Evolutionary conservation across 2,113 vertebrate genomes (phyloP).

Genomic region (Cyanistes caeruleus): DNA sequence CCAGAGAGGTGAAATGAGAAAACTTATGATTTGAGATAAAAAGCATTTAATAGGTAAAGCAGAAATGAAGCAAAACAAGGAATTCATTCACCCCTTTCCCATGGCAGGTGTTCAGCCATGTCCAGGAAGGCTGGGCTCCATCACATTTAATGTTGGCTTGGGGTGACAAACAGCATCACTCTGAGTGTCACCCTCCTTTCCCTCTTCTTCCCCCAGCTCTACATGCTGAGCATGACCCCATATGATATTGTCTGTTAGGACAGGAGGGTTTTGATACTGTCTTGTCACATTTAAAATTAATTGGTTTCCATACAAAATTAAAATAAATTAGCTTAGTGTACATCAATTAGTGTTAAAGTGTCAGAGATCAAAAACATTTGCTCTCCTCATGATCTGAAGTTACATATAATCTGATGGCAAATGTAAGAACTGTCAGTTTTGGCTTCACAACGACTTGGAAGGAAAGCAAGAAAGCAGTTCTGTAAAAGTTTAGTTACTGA

Average conservation of each 20-base stretch:
- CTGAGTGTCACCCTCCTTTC: not conserved
- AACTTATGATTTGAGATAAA: not conserved
- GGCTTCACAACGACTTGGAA: not conserved
- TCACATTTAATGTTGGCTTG: not conserved
- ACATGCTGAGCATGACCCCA: not conserved
- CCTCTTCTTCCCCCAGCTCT: not conserved
- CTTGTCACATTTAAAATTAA: not conserved
- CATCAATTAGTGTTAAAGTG: not conserved
- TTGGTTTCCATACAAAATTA: not conserved
- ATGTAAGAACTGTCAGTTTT: not conserved
- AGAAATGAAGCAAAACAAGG: not conserved
- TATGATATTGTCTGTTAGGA: not conserved
- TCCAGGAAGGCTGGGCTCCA: not conserved
- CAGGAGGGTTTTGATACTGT: not conserved
- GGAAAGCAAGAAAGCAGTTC: not conserved
- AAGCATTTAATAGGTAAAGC: not conserved
- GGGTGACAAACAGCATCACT: not conserved
- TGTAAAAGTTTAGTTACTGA: not conserved
- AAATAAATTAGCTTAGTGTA: not conserved
- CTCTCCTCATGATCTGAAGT: not conserved
- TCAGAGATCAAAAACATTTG: not conserved
- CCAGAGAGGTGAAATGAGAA: not conserved
- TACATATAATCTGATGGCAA: constrained; percentile 2
- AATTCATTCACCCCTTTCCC: not conserved
- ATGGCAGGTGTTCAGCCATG: not conserved